Evolutionary conservation across 2,113 vertebrate genomes (phyloP).

Genomic region (Tautogolabrus adspersus): DNA sequence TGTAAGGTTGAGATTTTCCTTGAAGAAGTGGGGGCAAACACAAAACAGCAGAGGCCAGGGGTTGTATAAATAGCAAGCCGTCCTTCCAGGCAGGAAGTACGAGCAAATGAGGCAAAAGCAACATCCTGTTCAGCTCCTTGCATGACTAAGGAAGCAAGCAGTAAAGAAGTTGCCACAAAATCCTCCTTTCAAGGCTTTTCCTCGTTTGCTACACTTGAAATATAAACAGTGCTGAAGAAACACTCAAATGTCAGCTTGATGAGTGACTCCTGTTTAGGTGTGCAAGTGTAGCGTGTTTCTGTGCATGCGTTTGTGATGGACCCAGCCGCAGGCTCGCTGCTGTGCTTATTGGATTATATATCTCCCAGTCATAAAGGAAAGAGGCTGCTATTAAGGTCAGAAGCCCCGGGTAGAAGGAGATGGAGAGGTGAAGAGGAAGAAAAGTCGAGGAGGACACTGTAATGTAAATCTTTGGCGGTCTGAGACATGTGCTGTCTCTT

Average conservation of each 20-base stretch:
- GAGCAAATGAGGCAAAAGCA: slow-evolving; percentile 27
- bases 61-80: slow-evolving; percentile 54
- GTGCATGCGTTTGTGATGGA: background rate
- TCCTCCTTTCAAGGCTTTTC: slow-evolving; percentile 28
- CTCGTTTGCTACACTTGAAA: slow-evolving; percentile 19
- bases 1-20: slow-evolving; percentile 44
- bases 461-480: slow-evolving; percentile 10
- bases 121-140: slow-evolving; percentile 42
- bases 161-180: slow-evolving; percentile 25
- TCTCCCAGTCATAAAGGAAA: slow-evolving; percentile 47
- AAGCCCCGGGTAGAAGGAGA: background rate
- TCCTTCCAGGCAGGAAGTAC: slow-evolving; percentile 31
- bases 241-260: slow-evolving; percentile 19
- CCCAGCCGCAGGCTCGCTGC: slow-evolving; percentile 30
- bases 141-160: slow-evolving; percentile 23
- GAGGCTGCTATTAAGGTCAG: slow-evolving; percentile 63
- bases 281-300: slow-evolving; percentile 7
- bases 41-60: slow-evolving; percentile 35
- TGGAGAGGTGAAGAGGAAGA: slow-evolving; percentile 37
- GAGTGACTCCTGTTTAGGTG: slow-evolving; percentile 15
- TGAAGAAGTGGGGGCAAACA: slow-evolving; percentile 31
- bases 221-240: slow-evolving; percentile 12
- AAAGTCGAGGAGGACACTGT: slow-evolving; percentile 18
- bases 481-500: slow-evolving; percentile 50
- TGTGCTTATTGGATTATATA: slow-evolving; percentile 59